Evolutionary conservation across 2,797 vertebrate genomes (phyloP), one percentile per base, ranked within the genome.

Genomic region (Sebastes itinus): DNA sequence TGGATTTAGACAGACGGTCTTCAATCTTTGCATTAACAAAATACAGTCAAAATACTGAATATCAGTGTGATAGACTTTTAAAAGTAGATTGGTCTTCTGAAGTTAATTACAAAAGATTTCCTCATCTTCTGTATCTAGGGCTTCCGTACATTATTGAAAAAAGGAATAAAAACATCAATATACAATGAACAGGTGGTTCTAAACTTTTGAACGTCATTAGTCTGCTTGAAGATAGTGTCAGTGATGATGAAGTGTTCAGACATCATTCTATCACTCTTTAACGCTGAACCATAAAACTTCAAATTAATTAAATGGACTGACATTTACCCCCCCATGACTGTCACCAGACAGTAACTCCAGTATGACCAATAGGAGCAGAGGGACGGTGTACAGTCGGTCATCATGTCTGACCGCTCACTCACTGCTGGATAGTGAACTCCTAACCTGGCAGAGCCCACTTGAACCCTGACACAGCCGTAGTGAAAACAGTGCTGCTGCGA

Each of bases 391-490:
- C 30, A 54, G 52, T 33, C 23, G 74, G 85, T 84, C 85, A 83
- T 65, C 61, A 2, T 60, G 82, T 88, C 81, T 81, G 54, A 71
- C 74, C 20, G 60, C 46, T 84, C 72, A 7, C 77, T 80, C 63
- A 63, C 65, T 75, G 79, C 75, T 55, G 60, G 60, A 80, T 49
- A 49, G 72, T 83, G 77, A 89, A 81, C 87, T 70, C 62, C 88
- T 89, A 62, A 88, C 77, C 88, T 65, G 30, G 64, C 68, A 72
- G 52, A 83, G 61, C 77, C 49, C 27, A 59, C 65, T 56, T 83
- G 84, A 90, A 81, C 84, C 62, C 35, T 87, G 86, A 91, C 82
- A 75, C 69, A 65, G 78, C 68, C 20, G 0, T 5, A 80, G 52
- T 22, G 25, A 76, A 79, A 85, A 82, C 72, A 78, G 76, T 3